Evolutionary conservation across 2,888 invertebrate species (phyloP).

Genomic region (Mythimna ferrago): DNA sequence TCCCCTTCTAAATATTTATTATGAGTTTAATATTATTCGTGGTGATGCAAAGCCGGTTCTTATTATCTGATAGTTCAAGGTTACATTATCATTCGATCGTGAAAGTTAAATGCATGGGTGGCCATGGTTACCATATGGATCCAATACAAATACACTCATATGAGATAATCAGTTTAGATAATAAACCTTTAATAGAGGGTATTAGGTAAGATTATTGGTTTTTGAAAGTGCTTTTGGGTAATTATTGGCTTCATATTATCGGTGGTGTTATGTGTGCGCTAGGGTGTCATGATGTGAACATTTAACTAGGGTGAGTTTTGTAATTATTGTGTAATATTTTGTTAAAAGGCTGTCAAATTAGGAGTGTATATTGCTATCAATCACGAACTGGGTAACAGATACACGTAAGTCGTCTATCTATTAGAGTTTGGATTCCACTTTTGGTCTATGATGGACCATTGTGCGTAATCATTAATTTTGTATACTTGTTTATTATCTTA

Average conservation of each 20-base stretch:
- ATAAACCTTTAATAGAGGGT: slow-evolving; percentile 21
- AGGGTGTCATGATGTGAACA: neutral
- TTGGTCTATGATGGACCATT: too few relatives aligned
- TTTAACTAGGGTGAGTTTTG: slow-evolving; percentile 13
- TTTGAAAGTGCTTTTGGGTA: slow-evolving; percentile 20
- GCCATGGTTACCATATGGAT: slow-evolving; percentile 60
- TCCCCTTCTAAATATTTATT: slow-evolving; percentile 15
- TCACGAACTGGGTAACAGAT: too few relatives aligned
- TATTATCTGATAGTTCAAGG: slow-evolving; percentile 56
- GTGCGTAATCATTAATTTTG: too few relatives aligned
- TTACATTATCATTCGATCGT: slow-evolving; percentile 42
- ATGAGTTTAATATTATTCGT: slow-evolving; percentile 1
- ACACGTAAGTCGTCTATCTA: too few relatives aligned
- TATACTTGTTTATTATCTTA: too few relatives aligned
- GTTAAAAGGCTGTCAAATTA: neutral
- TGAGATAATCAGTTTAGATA: slow-evolving; percentile 5
- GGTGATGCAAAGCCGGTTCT: slow-evolving; percentile 6
- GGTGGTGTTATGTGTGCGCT: neutral
- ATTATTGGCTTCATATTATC: slow-evolving; percentile 12
- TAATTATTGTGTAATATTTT: neutral
- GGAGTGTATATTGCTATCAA: neutral
- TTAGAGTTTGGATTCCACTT: too few relatives aligned
- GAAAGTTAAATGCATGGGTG: slow-evolving; percentile 33
- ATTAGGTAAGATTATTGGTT: slow-evolving; percentile 32
- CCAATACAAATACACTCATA: slow-evolving; percentile 37